Base-by-base conservation (phyloP, 2,888 invertebrate species). In the Habroteleia sp. region DNA sequence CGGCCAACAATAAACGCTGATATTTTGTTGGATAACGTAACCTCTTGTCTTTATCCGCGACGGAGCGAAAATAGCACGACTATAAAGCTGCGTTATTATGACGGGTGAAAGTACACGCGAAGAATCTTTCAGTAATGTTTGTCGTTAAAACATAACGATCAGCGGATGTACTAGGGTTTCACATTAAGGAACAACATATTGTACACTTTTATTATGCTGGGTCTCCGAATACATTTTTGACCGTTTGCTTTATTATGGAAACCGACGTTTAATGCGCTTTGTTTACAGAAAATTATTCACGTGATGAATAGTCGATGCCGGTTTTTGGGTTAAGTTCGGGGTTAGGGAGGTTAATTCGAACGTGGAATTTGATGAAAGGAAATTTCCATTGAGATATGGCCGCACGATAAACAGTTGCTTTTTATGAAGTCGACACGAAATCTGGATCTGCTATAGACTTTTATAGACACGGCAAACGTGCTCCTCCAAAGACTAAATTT, bases 61-160 rank as follows among this genome's bases (percentile, higher is more conserved):
- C 44, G 27, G 58, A 42, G 62, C 73, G 66, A 74, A 74, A 66
- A 74, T 74, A 74, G 73, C 73, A 74, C 66, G 73, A 54, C 73
- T 74, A 68, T 74, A 74, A 74, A 68, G 48, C 52, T 23, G 65
- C 74, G 74, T 62, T 68, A 66, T 74, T 74, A 74, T 74, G 74
- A 74, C 74, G 74, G 74, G 74, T 74, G 74, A 74, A 74, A 74
- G 74, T 74, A 74, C 72, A 74, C 74, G 73, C 66, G 48, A 37
- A 25, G 66, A 60, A 60, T 68, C 74, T 68, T 66, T 66, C 66
- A 56, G 72, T 54, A 68, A 74, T 46, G 58, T 62, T 74, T 74
- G 74, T 74, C 74, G 74, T 74, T 74, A 74, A 74, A 74, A 74
- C 74, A 46, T 66, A 74, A 74, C 74, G 74, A 74, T 74, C 74